Conservation (phyloP, 2,797 vertebrate species). For the Chanos chanos region DNA sequence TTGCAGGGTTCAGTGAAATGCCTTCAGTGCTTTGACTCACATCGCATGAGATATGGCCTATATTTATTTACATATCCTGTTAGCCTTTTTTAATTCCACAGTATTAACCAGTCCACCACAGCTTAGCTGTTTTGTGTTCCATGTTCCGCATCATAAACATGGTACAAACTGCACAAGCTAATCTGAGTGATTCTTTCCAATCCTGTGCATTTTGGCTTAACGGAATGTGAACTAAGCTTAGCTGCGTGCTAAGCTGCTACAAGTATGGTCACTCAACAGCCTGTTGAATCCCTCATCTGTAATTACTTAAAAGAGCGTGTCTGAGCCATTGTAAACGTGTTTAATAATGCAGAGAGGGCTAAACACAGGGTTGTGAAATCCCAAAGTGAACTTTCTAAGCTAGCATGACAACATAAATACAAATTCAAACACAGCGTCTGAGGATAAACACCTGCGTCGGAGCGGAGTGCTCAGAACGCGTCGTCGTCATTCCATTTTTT, state of each 20-base stretch:
- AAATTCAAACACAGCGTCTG: constrained; percentile 29
- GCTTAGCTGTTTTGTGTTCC: constrained; percentile 3
- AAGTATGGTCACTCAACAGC: no score
- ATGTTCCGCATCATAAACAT: not conserved
- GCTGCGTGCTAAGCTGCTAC: not conserved
- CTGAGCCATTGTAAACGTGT: constrained; percentile 27
- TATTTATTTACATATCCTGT: constrained; percentile 9
- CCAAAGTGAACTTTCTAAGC: constrained; percentile 44
- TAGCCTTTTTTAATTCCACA: constrained; percentile 1
- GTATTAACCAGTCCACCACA: no score
- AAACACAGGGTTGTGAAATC: constrained; percentile 20
- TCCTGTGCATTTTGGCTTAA: constrained; percentile 22
- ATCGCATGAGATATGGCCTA: not conserved
- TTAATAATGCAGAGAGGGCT: constrained; percentile 14
- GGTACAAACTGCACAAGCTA: constrained; percentile 5
- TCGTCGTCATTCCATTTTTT: constrained; percentile 22
- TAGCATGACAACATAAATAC: constrained; percentile 49
- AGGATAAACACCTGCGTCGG: constrained; percentile 36
- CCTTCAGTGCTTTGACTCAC: no score
- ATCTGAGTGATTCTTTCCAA: constrained; percentile 17
- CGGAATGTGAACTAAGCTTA: constrained; percentile 19
- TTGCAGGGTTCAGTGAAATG: no score
- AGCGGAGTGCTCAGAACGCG: constrained; percentile 33
- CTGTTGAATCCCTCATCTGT: constrained; percentile 32
- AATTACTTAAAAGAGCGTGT: constrained; percentile 36